These are phyloP conservation scores for Orestias chungarensis DNA, from an alignment of 2,797 vertebrate species.

Conservation along the genomic window DNA sequence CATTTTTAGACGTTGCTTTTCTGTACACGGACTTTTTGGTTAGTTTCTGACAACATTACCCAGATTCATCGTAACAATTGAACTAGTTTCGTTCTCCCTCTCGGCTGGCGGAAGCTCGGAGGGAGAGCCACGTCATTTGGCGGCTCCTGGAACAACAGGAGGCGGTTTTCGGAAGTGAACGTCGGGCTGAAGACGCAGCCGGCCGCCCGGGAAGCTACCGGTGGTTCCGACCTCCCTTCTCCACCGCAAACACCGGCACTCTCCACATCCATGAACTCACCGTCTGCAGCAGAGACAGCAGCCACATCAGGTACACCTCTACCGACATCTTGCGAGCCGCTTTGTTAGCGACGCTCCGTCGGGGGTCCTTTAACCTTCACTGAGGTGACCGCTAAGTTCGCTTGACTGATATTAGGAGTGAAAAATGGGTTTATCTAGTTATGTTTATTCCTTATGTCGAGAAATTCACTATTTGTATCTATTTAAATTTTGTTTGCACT, in stretches of 20 bases:
- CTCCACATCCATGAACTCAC: slow-evolving; percentile 60
- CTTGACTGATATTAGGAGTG: slow-evolving; percentile 30
- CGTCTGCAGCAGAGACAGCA: slow-evolving; percentile 80
- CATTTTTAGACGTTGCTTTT: not conserved
- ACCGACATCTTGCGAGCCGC: slow-evolving; percentile 78
- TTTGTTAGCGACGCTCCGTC: slow-evolving; percentile 37
- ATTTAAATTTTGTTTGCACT: too few species aligned
- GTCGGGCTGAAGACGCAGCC: accelerated
- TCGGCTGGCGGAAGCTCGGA: not conserved
- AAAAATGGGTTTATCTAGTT: not conserved
- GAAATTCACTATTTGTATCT: too few species aligned
- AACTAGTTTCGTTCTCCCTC: not conserved
- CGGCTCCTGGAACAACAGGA: slow-evolving; percentile 29
- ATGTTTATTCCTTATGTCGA: not conserved
- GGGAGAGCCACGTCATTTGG: slow-evolving; percentile 74
- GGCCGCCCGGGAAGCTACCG: too few species aligned
- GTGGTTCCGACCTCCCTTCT: accelerated
- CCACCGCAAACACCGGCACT: accelerated
- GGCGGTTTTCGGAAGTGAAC: slow-evolving; percentile 1
- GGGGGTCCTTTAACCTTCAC: slow-evolving; percentile 42
- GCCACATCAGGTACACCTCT: slow-evolving; percentile 81
- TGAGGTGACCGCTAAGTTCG: not conserved
- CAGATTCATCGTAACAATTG: not conserved
- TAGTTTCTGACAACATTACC: too few species aligned
- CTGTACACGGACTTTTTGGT: not conserved